phyloP scores from a whole-genome alignment of 2,113 vertebrate genomes.

The Amia ocellicauda region DNA sequence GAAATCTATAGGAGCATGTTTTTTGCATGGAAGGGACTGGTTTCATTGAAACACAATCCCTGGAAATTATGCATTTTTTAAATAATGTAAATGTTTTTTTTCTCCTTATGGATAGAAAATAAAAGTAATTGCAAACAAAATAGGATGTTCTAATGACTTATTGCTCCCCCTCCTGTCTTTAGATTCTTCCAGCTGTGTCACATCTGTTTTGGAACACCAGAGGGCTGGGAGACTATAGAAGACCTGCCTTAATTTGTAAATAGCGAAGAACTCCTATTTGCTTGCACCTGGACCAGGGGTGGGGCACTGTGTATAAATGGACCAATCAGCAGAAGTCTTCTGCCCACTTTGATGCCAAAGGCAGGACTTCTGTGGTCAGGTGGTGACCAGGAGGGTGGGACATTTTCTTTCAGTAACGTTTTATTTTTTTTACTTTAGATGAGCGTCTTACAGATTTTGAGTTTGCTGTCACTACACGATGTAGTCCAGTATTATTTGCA shows the following conservation, averaged over 20 bases:
- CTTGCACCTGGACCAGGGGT: conserved; percentile 63
- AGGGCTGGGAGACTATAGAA: conserved; percentile 30
- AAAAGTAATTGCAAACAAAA: too few relatives aligned
- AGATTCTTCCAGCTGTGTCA: conserved; percentile 61
- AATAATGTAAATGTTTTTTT: too few relatives aligned
- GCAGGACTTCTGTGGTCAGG: conserved; percentile 43
- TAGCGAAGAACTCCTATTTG: conserved; percentile 50
- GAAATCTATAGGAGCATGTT: too few relatives aligned
- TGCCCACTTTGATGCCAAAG: conserved; percentile 47
- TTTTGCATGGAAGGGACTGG: too few relatives aligned
- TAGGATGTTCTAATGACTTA: conserved; percentile 47
- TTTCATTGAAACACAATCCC: too few relatives aligned
- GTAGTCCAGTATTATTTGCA: conserved; percentile 36
- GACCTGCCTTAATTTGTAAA: conserved; percentile 59
- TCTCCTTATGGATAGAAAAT: too few relatives aligned
- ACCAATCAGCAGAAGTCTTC: conserved; percentile 58
- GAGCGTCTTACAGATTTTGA: too few relatives aligned
- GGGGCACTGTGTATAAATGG: conserved; percentile 52
- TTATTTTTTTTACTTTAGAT: conserved; percentile 37
- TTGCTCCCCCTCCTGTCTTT: conserved; percentile 59
- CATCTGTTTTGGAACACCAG: conserved; percentile 47
- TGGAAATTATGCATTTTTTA: too few relatives aligned
- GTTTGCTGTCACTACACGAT: conserved; percentile 45
- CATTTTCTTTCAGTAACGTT: conserved; percentile 40
- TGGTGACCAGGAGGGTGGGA: conserved; percentile 31